A percentile compares a stretch with the other conserved stretches of the same genome.
Evolutionary conservation across 2,113 vertebrate genomes (phyloP).

Genomic region (Trichomycterus rosablanca): DNA sequence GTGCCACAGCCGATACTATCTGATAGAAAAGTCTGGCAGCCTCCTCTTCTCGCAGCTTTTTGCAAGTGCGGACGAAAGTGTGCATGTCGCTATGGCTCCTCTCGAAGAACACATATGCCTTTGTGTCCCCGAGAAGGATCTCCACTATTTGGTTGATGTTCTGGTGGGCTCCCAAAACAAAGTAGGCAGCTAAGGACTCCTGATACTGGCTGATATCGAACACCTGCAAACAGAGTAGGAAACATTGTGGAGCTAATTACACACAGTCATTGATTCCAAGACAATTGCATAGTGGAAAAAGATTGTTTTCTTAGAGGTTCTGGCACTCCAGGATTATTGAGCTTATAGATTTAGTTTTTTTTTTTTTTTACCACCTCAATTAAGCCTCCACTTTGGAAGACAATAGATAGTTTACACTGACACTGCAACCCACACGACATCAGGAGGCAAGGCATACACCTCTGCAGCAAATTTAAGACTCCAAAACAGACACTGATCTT

Average conservation of each 20-base stretch:
- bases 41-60: slow-evolving; percentile 95
- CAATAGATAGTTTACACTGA: slow-evolving; percentile 11
- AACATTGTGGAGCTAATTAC: slow-evolving; percentile 19
- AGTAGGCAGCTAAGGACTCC: slow-evolving; percentile 94
- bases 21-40: slow-evolving; percentile 95
- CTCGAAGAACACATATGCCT: slow-evolving; percentile 95
- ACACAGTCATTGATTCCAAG: slow-evolving; percentile 10
- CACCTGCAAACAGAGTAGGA: slow-evolving; percentile 69
- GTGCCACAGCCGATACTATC: slow-evolving; percentile 94
- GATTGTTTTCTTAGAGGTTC: not conserved
- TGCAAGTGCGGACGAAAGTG: slow-evolving; percentile 96
- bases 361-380: not conserved
- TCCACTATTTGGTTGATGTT: slow-evolving; percentile 98
- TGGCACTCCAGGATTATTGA: not conserved
- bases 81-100: slow-evolving; percentile 98
- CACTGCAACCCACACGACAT: slow-evolving; percentile 25
- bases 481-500: slow-evolving; percentile 50
- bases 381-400: slow-evolving; percentile 20
- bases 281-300: slow-evolving; percentile 13
- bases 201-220: slow-evolving; percentile 95
- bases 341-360: not conserved
- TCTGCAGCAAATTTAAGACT: slow-evolving; percentile 46
- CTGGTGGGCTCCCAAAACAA: slow-evolving; percentile 89
- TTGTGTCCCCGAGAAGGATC: slow-evolving; percentile 91
- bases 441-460: slow-evolving; percentile 38